phyloP scores from a whole-genome alignment of 2,113 vertebrate genomes.

The Labeo rohita region DNA sequence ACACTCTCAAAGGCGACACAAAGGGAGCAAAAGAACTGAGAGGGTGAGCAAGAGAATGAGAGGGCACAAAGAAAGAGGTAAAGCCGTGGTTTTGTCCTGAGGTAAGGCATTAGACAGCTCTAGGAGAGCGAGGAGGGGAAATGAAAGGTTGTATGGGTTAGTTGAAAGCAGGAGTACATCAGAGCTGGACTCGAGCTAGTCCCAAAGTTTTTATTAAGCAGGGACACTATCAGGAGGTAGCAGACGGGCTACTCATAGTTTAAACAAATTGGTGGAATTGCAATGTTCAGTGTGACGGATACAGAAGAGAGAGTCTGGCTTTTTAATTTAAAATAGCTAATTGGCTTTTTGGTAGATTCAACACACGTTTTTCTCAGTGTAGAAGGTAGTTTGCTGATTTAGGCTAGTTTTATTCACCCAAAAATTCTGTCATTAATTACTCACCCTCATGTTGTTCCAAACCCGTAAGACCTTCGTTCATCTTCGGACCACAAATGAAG shows the following conservation, averaged over 20 bases:
- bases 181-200: neutral
- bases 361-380: neutral
- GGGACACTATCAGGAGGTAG: neutral
- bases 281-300: neutral
- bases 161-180: slow-evolving; percentile 7
- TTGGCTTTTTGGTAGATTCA: neutral
- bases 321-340: neutral
- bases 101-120: slow-evolving; percentile 38
- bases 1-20: slow-evolving; percentile 44
- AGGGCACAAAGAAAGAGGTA: slow-evolving; percentile 10
- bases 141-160: slow-evolving; percentile 31
- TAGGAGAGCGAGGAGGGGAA: neutral
- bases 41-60: slow-evolving; percentile 33
- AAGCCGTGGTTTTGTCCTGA: slow-evolving; percentile 36
- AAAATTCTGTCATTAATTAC: too few relatives aligned
- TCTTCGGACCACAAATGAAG: too few relatives aligned
- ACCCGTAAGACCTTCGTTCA: too few relatives aligned
- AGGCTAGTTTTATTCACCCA: neutral
- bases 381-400: neutral
- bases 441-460: too few relatives aligned
- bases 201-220: slow-evolving; percentile 4
- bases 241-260: neutral
- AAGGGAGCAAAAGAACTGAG: slow-evolving; percentile 37
- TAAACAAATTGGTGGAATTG: neutral
- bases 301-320: neutral